Base-by-base conservation (phyloP, 2,797 vertebrate species). In the Petrocephalus schoutedeni region DNA sequence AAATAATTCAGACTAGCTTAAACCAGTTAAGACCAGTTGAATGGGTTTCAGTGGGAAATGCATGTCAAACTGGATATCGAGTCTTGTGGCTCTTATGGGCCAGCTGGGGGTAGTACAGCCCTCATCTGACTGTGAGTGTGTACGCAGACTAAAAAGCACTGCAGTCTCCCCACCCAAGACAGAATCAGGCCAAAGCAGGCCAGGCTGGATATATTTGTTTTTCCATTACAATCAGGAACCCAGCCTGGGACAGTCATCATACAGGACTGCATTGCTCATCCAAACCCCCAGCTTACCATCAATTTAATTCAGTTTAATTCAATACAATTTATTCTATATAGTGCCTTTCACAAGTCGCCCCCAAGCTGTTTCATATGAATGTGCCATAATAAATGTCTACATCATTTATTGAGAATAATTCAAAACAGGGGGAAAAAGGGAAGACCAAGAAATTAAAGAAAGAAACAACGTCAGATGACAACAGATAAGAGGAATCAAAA, bases 141-240 rank as follows among this genome's bases (percentile, higher is more conserved):
- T 36, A 49, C 32, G 19, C 16, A 77, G 64, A n/a, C 71, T 21
- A 45, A 80, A 80, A 16, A 8, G 36, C 19, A n/a, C 74, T 49
- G 74, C 74, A 21, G 74, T 80, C 19, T 80, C 41, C 41, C 71
- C 36, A 77, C 41, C 36, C 71, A 9, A 49, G 71, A 41, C 71
- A 77, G 36, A 77, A 77, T 77, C 71, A 77, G 64, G 71, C 71
- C 74, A 80, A 80, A 80, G 16, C 36, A 80, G 19, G 36, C 74
- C 9, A n/a, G 74, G 74, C 74, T 80, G 36, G 41, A 80, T 49
- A 71, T 49, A n/a, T 49, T 16, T 49, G 36, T 80, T 41, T 49
- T 80, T 49, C 41, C 41, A 80, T 80, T 49, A 80, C 19, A 49
- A 80, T 80, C 74, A 49, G 74, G 74, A 49, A 49, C 19, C 36